Evolutionary conservation across 2,113 vertebrate species (phyloP), one percentile per base, ranked within the genome.

Genomic region (Corynorhinus townsendii): DNA sequence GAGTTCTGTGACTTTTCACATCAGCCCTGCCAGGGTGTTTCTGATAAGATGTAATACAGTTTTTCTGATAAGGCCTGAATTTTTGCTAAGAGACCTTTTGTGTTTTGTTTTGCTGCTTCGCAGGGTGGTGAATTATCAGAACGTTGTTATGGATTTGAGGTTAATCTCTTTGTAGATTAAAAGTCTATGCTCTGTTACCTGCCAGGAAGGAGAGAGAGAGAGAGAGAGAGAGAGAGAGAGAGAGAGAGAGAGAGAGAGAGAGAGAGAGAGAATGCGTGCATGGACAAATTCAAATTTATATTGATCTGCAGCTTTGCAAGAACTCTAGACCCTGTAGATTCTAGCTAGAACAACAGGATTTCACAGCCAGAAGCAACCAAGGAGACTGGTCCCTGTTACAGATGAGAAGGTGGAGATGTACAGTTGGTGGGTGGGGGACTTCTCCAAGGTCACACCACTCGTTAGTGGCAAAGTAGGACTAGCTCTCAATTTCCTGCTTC

Each of bases 131-230:
- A 90, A 47, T 92, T 95, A 95, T 95, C 69, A 95, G 95, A 92
- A 86, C 43, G 59, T 71, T 40, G 38, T 47, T 11, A 6, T 7
- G 59, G 26, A 33, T 15, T 28, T 83, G 90, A 92, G 52, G 35
- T 75, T 86, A 49, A 93, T 90, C 81, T 97, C 96, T 93, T 90
- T 90, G 83, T 96, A 15, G 43, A 59, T 69, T 76, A 54, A 72
- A 89, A 91, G 11, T 14, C 56, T 91, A 30, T 19, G 40, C 92
- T 95, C 80, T 92, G 71, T 93, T 90, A 90, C 96, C 84, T 95
- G 73, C 40, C 86, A 76, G 96, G 94, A 94, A 86, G 94, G 66
- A 40, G n/a, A n/a, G n/a, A n/a, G n/a, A n/a, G n/a, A n/a, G n/a
- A n/a, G n/a, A n/a, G n/a, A n/a, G n/a, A n/a, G n/a, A n/a, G n/a